A percentile compares a stretch with the other conserved stretches of the same genome.
Evolutionary conservation across 2,888 invertebrate species (phyloP).

Genomic region (Pantelozetes paolii): DNA sequence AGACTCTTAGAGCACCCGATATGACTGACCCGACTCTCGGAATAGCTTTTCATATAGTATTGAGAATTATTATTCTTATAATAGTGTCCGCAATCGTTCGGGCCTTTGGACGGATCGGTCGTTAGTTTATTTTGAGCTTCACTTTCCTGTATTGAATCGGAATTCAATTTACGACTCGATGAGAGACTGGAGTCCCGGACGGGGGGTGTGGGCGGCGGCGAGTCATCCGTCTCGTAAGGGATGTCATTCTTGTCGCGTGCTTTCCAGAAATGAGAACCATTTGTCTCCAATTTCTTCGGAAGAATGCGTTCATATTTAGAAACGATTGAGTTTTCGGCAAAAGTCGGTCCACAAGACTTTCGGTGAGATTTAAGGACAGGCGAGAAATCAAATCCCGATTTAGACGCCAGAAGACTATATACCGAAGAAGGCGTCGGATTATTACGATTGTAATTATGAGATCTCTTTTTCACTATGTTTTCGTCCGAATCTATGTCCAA

Average conservation of each 20-base stretch:
- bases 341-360: conserved; percentile 19
- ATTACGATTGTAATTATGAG: conserved; percentile 30
- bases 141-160: not conserved
- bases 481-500: conserved; percentile 28
- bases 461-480: conserved; percentile 31
- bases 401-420: conserved; percentile 34
- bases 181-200: conserved; percentile 40
- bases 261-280: conserved; percentile 16
- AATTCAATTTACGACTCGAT: conserved; percentile 31
- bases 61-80: conserved; percentile 20
- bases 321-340: not conserved
- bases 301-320: not conserved
- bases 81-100: conserved; percentile 7
- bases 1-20: conserved; percentile 24
- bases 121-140: conserved; percentile 35
- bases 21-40: conserved; percentile 27
- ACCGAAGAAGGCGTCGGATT: conserved; percentile 36
- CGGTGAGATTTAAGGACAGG: conserved; percentile 11
- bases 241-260: not conserved
- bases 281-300: not conserved
- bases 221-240: conserved; percentile 28
- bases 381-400: conserved; percentile 29
- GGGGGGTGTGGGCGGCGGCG: conserved; percentile 40
- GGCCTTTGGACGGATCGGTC: conserved; percentile 32
- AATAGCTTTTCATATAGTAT: conserved; percentile 21